Conservation (phyloP, 2,113 vertebrate genomes). For the Anoplopoma fimbria region DNA sequence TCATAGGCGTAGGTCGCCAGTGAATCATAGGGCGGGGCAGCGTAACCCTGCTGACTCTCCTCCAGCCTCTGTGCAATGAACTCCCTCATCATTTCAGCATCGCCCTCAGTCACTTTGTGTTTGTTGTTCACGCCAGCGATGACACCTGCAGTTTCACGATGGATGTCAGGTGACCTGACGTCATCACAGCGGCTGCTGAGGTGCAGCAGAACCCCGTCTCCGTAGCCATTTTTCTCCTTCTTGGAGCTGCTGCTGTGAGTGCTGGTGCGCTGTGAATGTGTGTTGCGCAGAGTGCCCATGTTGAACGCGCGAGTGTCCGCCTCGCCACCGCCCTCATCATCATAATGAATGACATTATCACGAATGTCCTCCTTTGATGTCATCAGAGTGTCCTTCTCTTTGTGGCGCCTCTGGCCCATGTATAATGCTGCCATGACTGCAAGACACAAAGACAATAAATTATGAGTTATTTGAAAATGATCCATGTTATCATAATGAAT, state of each 20-base stretch:
- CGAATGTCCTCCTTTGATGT: conserved; percentile 94
- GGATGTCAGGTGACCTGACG: conserved; percentile 83
- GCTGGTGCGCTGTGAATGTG: conserved; percentile 70
- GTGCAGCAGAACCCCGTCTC: conserved; percentile 60
- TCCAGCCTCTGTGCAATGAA: conserved; percentile 90
- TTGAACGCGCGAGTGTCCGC: conserved; percentile 95
- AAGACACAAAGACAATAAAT: conserved; percentile 54
- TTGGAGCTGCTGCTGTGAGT: conserved; percentile 16
- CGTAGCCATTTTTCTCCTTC: conserved; percentile 58
- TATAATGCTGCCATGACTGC: conserved; percentile 91
- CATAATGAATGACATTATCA: conserved; percentile 96
- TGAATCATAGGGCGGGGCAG: conserved; percentile 90
- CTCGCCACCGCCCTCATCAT: conserved; percentile 96
- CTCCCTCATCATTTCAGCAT: conserved; percentile 87
- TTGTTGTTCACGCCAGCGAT: not conserved
- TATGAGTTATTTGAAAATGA: not conserved
- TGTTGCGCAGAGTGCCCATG: conserved; percentile 90
- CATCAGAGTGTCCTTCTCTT: conserved; percentile 91
- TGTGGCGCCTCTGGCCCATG: conserved; percentile 87
- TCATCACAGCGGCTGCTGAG: conserved; percentile 83
- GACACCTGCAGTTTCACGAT: conserved; percentile 55
- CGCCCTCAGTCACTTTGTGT: conserved; percentile 24
- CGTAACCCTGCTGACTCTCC: conserved; percentile 85
- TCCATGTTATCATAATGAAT: not conserved
- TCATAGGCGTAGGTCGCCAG: conserved; percentile 93